These are phyloP conservation scores for Esox lucius DNA, from an alignment of 2,797 vertebrate genomes.

Conservation along the genomic window DNA sequence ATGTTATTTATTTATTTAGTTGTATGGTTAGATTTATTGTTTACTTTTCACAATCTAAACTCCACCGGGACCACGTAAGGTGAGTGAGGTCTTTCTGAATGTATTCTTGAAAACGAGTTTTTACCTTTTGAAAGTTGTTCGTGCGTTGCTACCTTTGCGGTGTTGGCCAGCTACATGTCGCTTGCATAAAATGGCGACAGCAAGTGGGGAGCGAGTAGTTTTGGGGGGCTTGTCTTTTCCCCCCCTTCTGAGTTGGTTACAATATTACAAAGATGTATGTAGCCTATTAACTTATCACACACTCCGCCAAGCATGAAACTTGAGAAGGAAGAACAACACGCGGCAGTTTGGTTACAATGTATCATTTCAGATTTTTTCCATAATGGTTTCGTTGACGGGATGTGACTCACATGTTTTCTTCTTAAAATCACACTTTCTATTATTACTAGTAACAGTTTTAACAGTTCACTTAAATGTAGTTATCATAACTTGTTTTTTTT, in stretches of 20 bases:
- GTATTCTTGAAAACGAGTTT: conserved; percentile 31
- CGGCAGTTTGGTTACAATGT: conserved; percentile 28
- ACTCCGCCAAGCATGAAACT: conserved; percentile 54
- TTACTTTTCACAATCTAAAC: conserved; percentile 56
- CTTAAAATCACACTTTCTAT: background rate
- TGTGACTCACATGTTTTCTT: background rate
- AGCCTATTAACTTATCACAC: conserved; percentile 59
- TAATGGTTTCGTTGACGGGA: conserved; percentile 1
- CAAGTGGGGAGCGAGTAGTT: conserved; percentile 52
- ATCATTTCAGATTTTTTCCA: conserved; percentile 44
- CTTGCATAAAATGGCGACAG: conserved; percentile 83
- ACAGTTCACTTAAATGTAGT: background rate
- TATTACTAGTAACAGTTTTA: background rate
- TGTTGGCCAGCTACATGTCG: conserved; percentile 75
- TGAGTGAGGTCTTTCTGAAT: conserved; percentile 57
- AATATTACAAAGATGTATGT: conserved; percentile 27
- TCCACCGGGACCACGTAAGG: conserved; percentile 51
- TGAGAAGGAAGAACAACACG: conserved; percentile 66
- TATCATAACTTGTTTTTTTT: background rate
- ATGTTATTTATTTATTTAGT: conserved; percentile 54
- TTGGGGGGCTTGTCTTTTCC: conserved; percentile 48
- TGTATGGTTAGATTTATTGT: conserved; percentile 46
- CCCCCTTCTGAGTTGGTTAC: conserved; percentile 43
- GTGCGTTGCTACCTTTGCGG: conserved; percentile 59
- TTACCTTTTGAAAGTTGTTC: conserved; percentile 61